A percentile compares a stretch with the other conserved stretches of the same genome.
phyloP scores from a whole-genome alignment of 1,140 invertebrate species.

The Zaprionus nigranus region DNA sequence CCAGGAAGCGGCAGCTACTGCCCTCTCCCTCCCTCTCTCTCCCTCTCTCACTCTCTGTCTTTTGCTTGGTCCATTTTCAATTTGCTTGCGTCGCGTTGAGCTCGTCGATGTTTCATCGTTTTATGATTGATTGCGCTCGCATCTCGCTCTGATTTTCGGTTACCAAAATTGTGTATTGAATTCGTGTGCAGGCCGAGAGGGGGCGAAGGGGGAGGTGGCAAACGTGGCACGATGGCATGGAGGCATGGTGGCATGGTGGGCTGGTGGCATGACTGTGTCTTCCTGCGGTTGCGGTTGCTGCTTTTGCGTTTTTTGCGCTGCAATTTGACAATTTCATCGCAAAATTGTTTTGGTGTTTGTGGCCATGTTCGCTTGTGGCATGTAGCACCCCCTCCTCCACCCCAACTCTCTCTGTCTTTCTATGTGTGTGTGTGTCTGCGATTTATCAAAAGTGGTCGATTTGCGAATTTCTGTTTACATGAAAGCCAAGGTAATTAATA shows the following conservation, averaged over 20 bases:
- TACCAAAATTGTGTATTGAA: slow-evolving; percentile 76
- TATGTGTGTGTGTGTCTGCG: slow-evolving; percentile 39
- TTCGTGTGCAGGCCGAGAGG: slow-evolving; percentile 38
- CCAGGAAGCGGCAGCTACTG: background rate
- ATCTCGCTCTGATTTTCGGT: slow-evolving; percentile 70
- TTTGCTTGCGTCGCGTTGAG: slow-evolving; percentile 37
- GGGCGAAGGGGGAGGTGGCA: background rate
- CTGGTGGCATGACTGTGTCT: slow-evolving; percentile 46
- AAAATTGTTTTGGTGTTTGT: slow-evolving; percentile 82
- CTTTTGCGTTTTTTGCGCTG: slow-evolving; percentile 77
- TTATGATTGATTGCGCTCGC: slow-evolving; percentile 79
- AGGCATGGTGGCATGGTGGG: background rate
- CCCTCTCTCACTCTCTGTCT: background rate
- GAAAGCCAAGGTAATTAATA: slow-evolving; percentile 60
- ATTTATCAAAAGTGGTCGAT: slow-evolving; percentile 71
- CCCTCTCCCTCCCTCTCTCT: background rate
- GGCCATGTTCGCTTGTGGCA: slow-evolving; percentile 57
- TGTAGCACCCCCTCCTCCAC: background rate
- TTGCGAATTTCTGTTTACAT: slow-evolving; percentile 53
- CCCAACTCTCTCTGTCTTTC: slow-evolving; percentile 3
- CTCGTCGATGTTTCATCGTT: slow-evolving; percentile 74
- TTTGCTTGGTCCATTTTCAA: slow-evolving; percentile 52
- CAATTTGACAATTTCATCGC: slow-evolving; percentile 81
- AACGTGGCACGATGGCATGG: background rate
- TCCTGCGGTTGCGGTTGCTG: slow-evolving; percentile 66